These are phyloP conservation scores for Pipistrellus nathusii DNA, from an alignment of 2,797 vertebrate genomes.

Conservation along the genomic window DNA sequence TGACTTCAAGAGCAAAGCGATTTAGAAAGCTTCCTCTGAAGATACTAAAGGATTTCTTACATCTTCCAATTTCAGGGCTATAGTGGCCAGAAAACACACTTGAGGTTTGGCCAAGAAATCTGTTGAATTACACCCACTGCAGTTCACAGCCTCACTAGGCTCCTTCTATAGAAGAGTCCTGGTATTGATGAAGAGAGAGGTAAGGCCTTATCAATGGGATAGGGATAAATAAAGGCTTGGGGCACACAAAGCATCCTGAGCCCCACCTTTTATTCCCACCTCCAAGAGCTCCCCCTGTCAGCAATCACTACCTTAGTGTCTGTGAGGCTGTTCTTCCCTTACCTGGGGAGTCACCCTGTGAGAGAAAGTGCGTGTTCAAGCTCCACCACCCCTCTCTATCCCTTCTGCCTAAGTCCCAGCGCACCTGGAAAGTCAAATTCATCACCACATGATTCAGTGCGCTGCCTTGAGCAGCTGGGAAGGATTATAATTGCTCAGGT, in stretches of 20 bases:
- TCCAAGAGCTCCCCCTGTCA: background rate
- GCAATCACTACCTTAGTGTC: background rate
- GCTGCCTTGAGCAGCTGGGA: slow-evolving; percentile 53
- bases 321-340: background rate
- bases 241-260: background rate
- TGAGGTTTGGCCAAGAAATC: background rate
- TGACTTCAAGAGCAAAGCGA: background rate
- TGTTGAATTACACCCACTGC: slow-evolving; percentile 1
- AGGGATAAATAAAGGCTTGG: background rate
- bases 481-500: slow-evolving; percentile 59
- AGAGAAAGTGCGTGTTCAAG: background rate
- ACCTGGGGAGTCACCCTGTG: background rate
- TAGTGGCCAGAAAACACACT: background rate
- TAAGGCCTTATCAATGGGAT: background rate
- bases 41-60: background rate
- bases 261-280: background rate
- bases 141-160: background rate
- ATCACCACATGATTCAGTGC: background rate
- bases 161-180: background rate
- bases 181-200: background rate
- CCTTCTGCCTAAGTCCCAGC: background rate
- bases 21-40: background rate
- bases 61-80: background rate
- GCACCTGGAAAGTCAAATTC: slow-evolving; percentile 14
- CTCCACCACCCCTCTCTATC: background rate